Conservation (phyloP, 2,797 vertebrate species). For the Danio kyathit region DNA sequence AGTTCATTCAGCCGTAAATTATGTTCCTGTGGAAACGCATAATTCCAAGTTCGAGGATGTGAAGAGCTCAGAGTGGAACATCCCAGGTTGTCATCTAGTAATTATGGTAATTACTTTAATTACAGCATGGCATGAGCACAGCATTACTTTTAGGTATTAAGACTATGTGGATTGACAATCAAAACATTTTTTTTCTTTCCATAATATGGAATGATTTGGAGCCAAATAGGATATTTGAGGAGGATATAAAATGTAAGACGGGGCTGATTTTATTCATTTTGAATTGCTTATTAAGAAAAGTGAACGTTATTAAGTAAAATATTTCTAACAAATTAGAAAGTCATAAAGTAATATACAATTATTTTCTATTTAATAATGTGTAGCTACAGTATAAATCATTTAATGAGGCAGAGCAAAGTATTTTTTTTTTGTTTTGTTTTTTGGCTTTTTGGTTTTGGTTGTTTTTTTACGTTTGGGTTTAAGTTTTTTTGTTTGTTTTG, state of each 20-base stretch:
- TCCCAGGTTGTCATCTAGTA: constrained; percentile 8
- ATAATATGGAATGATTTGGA: background rate
- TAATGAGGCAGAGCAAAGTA: too few relatives aligned
- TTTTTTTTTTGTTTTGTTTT: too few relatives aligned
- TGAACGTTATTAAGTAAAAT: too few relatives aligned
- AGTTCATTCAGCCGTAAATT: background rate
- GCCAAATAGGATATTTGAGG: background rate
- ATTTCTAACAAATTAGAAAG: too few relatives aligned
- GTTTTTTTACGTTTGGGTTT: too few relatives aligned
- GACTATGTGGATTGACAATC: background rate
- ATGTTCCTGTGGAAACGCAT: background rate
- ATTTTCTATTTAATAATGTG: too few relatives aligned
- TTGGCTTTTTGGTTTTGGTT: too few relatives aligned
- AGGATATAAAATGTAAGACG: background rate
- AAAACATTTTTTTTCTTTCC: background rate
- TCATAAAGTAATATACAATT: too few relatives aligned
- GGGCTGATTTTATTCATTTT: background rate
- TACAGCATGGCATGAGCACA: background rate
- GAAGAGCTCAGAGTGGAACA: constrained; percentile 1
- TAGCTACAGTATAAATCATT: too few relatives aligned
- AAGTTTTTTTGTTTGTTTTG: too few relatives aligned
- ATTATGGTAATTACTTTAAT: constrained; percentile 18
- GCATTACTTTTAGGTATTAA: constrained; percentile 9
- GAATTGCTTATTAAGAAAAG: constrained; percentile 1
- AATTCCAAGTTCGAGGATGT: background rate